phyloP scores from a whole-genome alignment of 2,888 invertebrate species.

The Capitulum mitella region DNA sequence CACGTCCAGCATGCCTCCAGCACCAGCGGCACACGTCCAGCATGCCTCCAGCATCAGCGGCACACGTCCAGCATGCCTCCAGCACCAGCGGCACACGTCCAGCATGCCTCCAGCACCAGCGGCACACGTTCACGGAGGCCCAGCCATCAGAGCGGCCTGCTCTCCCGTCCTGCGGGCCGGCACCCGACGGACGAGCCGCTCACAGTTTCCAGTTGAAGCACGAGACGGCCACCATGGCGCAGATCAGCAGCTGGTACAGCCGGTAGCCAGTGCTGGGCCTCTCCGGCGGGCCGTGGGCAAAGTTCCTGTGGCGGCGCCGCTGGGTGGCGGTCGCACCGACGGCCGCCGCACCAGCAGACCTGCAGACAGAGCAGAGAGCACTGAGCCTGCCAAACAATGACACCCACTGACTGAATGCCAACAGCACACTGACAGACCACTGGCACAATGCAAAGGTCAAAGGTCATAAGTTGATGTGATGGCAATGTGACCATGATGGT shows the following conservation, averaged over 20 bases:
- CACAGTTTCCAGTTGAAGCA: slow-evolving; percentile 9
- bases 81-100: no score
- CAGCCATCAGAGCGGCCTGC: neutral
- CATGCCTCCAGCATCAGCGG: neutral
- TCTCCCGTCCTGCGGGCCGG: neutral
- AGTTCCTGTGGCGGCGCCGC: slow-evolving; percentile 18
- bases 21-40: neutral
- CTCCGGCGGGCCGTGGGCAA: slow-evolving; percentile 9
- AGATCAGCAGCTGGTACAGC: neutral
- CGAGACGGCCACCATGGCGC: neutral
- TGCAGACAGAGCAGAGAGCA: no score
- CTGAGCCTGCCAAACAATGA: no score
- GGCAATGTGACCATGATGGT: no score
- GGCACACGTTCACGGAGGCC: neutral
- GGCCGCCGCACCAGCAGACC: neutral
- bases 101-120: no score
- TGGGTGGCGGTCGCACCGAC: neutral
- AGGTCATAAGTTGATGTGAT: no score
- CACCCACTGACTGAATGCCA: no score
- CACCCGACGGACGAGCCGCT: neutral
- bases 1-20: neutral
- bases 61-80: neutral
- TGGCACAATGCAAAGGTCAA: no score
- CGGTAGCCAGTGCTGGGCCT: neutral
- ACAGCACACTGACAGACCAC: no score